Conservation (phyloP, 2,113 vertebrate species). For the Dipodomys spectabilis region DNA sequence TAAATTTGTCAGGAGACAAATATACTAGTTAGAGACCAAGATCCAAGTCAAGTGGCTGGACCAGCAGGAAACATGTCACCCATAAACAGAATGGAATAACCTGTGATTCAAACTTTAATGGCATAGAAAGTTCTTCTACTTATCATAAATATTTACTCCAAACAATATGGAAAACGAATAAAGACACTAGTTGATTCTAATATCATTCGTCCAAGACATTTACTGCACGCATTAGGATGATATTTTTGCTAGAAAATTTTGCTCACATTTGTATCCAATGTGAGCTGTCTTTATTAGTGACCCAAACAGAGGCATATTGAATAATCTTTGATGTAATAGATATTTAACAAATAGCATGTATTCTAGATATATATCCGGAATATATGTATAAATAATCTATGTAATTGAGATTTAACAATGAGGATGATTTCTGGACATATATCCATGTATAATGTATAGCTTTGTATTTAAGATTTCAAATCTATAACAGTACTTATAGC, state of each 20-base stretch:
- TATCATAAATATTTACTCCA: not conserved
- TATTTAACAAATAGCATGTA: too few species aligned
- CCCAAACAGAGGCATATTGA: not conserved
- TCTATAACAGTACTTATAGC: not conserved
- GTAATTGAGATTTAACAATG: too few species aligned
- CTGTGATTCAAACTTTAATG: not conserved
- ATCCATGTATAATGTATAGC: too few species aligned
- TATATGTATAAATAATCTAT: too few species aligned
- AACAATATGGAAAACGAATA: not conserved
- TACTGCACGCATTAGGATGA: not conserved
- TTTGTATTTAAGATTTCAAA: not conserved
- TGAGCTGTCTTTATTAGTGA: not conserved
- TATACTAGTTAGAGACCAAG: not conserved
- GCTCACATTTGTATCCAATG: not conserved
- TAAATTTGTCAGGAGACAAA: conserved; percentile 1
- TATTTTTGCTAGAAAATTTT: not conserved
- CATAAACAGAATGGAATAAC: not conserved
- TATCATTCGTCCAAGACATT: not conserved
- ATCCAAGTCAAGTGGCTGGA: accelerated
- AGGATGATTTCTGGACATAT: too few species aligned
- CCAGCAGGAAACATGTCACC: not conserved
- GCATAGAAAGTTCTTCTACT: not conserved
- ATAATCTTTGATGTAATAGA: not conserved
- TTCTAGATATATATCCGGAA: too few species aligned
- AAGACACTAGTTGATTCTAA: not conserved